These are phyloP conservation scores for Brassicogethes aeneus DNA, from an alignment of 2,888 invertebrate genomes.

Conservation along the genomic window DNA sequence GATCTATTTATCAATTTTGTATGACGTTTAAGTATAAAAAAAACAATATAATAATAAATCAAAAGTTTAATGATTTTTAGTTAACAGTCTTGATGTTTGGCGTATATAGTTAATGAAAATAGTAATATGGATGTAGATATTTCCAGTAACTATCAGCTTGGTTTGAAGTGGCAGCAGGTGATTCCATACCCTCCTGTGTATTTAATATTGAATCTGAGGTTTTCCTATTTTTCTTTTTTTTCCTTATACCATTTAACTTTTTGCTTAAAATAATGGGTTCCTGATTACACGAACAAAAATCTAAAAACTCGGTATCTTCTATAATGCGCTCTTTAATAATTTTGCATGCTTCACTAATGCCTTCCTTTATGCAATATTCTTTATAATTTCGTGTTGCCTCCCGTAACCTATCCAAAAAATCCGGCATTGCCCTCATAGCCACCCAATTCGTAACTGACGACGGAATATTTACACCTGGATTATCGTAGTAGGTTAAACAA, in stretches of 20 bases:
- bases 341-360: conserved; percentile 22
- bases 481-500: conserved; percentile 79
- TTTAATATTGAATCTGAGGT: conserved; percentile 9
- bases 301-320: conserved; percentile 18
- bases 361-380: conserved; percentile 37
- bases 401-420: conserved; percentile 62
- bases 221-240: conserved; percentile 13
- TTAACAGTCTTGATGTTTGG: no score
- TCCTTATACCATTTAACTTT: conserved; percentile 3
- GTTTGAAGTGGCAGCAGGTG: conserved; percentile 24
- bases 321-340: conserved; percentile 16
- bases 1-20: no score
- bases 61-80: no score
- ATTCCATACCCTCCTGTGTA: no score
- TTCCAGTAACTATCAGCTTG: conserved; percentile 44
- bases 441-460: conserved; percentile 67
- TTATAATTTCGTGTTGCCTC: conserved; percentile 58
- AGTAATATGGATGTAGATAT: conserved; percentile 50
- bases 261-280: conserved; percentile 3
- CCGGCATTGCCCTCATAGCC: conserved; percentile 65
- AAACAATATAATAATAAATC: no score
- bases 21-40: no score
- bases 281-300: conserved; percentile 19
- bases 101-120: conserved; percentile 41
- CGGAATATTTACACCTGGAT: conserved; percentile 73